Conservation (phyloP, 2,797 vertebrate species). For the Aldrovandia affinis region DNA sequence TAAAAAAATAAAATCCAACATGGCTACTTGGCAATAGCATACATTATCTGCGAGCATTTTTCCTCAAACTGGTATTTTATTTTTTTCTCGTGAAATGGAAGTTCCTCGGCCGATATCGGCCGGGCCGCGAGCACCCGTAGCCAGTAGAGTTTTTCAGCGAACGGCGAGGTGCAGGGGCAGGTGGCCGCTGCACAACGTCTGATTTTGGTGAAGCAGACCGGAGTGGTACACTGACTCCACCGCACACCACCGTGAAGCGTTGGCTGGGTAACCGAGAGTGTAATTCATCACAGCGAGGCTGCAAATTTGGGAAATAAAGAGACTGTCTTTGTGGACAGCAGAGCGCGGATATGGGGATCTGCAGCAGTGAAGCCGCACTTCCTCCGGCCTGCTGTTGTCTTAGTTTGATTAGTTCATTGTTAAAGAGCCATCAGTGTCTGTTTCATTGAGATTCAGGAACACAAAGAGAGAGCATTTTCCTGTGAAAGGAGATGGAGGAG, state of each 20-base stretch:
- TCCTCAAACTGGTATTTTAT: too few relatives aligned
- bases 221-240: constrained; percentile 31
- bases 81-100: constrained; percentile 29
- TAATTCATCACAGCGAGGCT: constrained; percentile 25
- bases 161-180: constrained; percentile 33
- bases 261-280: not conserved
- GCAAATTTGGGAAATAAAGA: constrained; percentile 12
- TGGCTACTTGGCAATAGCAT: not conserved
- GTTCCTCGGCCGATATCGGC: constrained; percentile 59
- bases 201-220: constrained; percentile 24
- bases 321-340: not conserved
- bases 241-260: not conserved
- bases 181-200: not conserved
- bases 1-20: not conserved
- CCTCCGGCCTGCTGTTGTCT: not conserved
- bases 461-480: constrained; percentile 43
- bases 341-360: not conserved
- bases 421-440: not conserved
- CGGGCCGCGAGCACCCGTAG: constrained; percentile 62
- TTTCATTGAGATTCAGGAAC: constrained; percentile 25
- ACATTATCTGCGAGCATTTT: not conserved
- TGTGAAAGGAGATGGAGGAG: constrained; percentile 49
- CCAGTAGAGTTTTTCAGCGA: constrained; percentile 65
- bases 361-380: not conserved
- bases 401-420: not conserved